Evolutionary conservation across 2,797 vertebrate species (phyloP), one percentile per base, ranked within the genome.

Genomic region (Pangasius krempfi): DNA sequence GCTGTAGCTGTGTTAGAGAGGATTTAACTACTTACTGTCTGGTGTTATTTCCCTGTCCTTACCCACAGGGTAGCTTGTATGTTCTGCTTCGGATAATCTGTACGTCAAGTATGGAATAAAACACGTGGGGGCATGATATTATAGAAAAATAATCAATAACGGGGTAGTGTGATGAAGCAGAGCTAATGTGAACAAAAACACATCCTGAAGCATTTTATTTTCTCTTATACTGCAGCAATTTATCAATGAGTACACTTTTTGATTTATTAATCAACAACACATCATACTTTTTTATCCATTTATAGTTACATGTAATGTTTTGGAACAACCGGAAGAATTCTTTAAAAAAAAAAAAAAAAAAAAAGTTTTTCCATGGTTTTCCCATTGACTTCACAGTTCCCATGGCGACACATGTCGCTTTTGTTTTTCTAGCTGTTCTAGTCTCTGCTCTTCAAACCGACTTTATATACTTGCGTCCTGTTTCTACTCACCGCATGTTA

Each of bases 21-120:
- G 62, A 80, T 33, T 72, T 86, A 79, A 72, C 84, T 56, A 68
- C 64, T 86, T 82, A 13, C 22, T 73, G n/a, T 27, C 64, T 82
- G 84, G 78, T 62, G 12, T 30, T 22, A 73, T 60, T 82, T 72
- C 52, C 66, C 4, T 25, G 54, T 83, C 52, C 76, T 72, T 58
- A 72, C 40, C 75, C 47, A 72, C 70, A 18, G 33, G 79, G 33
- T 16, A 72, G 62, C 9, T 5, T 40, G 40, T 44, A 52, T 18
- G n/a, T 40, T 27, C 18, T 68, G 44, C 22, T 52, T 68, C n/a
- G 2, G 47, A 52, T 70, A 33, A 40, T 82, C 25, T 33, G 20
- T 14, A 2, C 10, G 6, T 25, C 16, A 33, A 33, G n/a, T 20
- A 56, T 20, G 12, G 25, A 62, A 81, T 40, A 81, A 81, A 81